Evolutionary conservation across 2,113 vertebrate genomes (phyloP).

Genomic region (Protobothrops mucrosquamatus): DNA sequence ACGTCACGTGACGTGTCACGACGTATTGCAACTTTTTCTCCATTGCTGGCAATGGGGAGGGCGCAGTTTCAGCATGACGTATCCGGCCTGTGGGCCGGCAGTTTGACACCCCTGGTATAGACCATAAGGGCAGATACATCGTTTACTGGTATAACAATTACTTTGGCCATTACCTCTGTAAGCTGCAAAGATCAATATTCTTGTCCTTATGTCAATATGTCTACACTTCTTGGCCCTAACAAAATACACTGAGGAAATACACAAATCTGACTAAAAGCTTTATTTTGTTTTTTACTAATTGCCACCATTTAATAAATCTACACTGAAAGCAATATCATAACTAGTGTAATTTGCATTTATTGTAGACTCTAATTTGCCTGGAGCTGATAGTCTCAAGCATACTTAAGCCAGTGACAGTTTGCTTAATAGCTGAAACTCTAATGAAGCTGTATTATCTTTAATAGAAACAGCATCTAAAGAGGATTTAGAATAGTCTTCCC

Average conservation of each 20-base stretch:
- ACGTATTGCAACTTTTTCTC: no score
- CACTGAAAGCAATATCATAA: constrained; percentile 10
- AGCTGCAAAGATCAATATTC: constrained; percentile 12
- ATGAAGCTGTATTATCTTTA: neutral
- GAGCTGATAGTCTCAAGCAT: neutral
- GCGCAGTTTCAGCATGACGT: no score
- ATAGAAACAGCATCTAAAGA: neutral
- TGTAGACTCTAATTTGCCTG: constrained; percentile 23
- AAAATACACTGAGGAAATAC: constrained; percentile 2
- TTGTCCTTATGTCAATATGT: constrained; percentile 2
- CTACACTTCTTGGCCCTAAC: neutral
- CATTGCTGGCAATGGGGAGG: no score
- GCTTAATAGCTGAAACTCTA: neutral
- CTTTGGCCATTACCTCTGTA: constrained; percentile 20
- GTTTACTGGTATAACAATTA: constrained; percentile 13
- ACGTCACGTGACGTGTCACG: no score
- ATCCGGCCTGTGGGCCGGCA: no score
- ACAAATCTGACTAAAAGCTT: neutral
- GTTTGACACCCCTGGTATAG: neutral
- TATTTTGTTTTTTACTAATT: constrained; percentile 10
- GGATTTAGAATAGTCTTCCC: neutral
- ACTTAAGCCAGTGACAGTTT: constrained; percentile 20
- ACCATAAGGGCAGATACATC: constrained; percentile 11
- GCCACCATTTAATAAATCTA: constrained; percentile 26
- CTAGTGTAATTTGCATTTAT: constrained; percentile 15